A percentile compares a stretch with the other conserved stretches of the same genome.
phyloP scores from a whole-genome alignment of 1,140 invertebrate genomes.

The Latrodectus geometricus region DNA sequence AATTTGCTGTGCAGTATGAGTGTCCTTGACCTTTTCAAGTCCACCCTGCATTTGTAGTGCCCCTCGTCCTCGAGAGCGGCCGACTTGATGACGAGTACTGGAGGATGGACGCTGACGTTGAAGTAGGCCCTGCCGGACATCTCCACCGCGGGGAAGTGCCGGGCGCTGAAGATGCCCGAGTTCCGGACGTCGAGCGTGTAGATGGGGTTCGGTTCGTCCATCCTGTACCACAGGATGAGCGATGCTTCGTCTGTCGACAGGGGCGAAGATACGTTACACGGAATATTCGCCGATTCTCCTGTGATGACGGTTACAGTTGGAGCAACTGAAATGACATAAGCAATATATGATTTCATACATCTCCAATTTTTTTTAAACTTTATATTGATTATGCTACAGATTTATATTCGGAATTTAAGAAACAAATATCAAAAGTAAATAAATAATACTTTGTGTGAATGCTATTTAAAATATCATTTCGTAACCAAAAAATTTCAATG shows the following conservation, averaged over 20 bases:
- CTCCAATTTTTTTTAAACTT: too few species aligned
- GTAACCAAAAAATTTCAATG: too few species aligned
- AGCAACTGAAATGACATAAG: slow-evolving; percentile 10
- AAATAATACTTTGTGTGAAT: too few species aligned
- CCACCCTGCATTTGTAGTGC: slow-evolving; percentile 88
- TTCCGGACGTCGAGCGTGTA: slow-evolving; percentile 74
- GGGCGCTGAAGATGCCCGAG: slow-evolving; percentile 23
- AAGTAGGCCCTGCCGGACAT: slow-evolving; percentile 59
- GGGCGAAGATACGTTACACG: slow-evolving; percentile 82
- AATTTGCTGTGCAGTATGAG: slow-evolving; percentile 88
- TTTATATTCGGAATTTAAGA: too few species aligned
- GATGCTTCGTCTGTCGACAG: slow-evolving; percentile 84
- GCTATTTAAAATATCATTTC: too few species aligned
- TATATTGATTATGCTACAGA: too few species aligned
- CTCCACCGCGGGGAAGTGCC: slow-evolving; percentile 58
- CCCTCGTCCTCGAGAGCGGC: slow-evolving; percentile 85
- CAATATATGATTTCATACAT: too few species aligned
- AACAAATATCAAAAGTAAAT: too few species aligned
- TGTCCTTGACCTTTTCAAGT: slow-evolving; percentile 89
- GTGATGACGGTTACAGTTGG: slow-evolving; percentile 70
- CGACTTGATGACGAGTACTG: slow-evolving; percentile 80
- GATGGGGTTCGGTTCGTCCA: slow-evolving; percentile 83
- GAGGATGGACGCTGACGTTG: slow-evolving; percentile 70
- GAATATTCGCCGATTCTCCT: slow-evolving; percentile 80
- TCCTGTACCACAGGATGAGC: slow-evolving; percentile 90